phyloP scores from a whole-genome alignment of 2,888 invertebrate species.

The Lycaena phlaeas region DNA sequence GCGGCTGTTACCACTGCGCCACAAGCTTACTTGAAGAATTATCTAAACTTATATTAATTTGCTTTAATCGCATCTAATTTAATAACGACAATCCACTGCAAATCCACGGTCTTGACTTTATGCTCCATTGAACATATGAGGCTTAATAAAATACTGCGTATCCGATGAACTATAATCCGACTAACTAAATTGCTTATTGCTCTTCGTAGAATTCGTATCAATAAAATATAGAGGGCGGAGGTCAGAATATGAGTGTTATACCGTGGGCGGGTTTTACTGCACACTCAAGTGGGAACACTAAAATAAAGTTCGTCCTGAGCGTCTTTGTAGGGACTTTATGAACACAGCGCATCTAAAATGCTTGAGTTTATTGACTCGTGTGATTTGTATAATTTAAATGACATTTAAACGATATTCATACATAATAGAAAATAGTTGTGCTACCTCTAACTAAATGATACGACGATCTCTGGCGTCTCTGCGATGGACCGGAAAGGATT shows the following conservation, averaged over 20 bases:
- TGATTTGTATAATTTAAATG: not conserved
- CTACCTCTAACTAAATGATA: too few species aligned
- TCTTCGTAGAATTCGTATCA: slow-evolving; percentile 21
- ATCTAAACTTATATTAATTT: too few species aligned
- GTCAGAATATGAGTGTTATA: slow-evolving; percentile 56
- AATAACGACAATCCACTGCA: too few species aligned
- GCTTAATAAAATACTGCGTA: not conserved
- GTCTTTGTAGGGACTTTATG: slow-evolving; percentile 58
- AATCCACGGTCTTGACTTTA: too few species aligned
- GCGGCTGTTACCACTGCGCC: too few species aligned
- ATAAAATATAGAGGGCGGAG: slow-evolving; percentile 47
- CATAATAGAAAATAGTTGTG: too few species aligned
- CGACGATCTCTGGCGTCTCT: too few species aligned
- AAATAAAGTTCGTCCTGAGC: slow-evolving; percentile 54
- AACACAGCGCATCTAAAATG: slow-evolving; percentile 42
- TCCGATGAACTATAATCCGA: slow-evolving; percentile 1
- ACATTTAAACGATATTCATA: too few species aligned
- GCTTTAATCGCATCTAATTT: too few species aligned
- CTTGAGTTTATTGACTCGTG: slow-evolving; percentile 37
- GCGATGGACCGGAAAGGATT: too few species aligned
- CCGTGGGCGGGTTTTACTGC: slow-evolving; percentile 66
- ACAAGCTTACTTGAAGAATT: too few species aligned
- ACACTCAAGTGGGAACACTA: slow-evolving; percentile 43
- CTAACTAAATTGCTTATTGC: slow-evolving; percentile 4
- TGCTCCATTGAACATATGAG: not conserved